Percentiles rank a stretch among this genome's conserved stretches.
Evolutionary conservation across 2,888 invertebrate genomes (phyloP).

Genomic region (Diarsia brunnea): DNA sequence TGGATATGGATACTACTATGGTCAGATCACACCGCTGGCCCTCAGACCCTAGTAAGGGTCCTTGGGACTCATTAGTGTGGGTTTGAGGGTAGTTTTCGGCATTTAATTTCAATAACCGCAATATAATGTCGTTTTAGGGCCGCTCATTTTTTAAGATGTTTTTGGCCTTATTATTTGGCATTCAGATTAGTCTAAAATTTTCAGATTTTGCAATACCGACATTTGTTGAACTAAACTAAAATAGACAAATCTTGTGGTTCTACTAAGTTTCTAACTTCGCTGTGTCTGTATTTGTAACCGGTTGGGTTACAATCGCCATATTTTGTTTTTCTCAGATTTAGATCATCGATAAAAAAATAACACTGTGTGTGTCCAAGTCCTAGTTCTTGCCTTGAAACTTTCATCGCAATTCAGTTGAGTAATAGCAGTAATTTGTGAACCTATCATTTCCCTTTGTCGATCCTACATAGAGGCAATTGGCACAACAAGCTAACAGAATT

Average conservation of each 20-base stretch:
- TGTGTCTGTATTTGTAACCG: not conserved
- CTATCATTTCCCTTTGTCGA: not conserved
- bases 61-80: not conserved
- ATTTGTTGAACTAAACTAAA: not conserved
- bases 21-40: not conserved
- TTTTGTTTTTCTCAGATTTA: not conserved
- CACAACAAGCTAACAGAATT: not conserved
- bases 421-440: not conserved
- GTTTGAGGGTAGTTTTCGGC: not conserved
- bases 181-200: not conserved
- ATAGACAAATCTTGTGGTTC: not conserved
- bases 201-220: not conserved
- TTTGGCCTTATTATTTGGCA: not conserved
- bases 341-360: not conserved
- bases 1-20: not conserved
- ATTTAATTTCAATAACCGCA: not conserved
- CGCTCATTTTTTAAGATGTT: not conserved
- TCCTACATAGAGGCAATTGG: not conserved
- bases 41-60: not conserved
- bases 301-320: no score
- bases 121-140: not conserved
- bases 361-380: no score
- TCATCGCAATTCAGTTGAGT: not conserved
- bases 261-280: not conserved
- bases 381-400: not conserved